Evolutionary conservation across 2,113 vertebrate genomes (phyloP).

Genomic region (Argyrosomus japonicus): DNA sequence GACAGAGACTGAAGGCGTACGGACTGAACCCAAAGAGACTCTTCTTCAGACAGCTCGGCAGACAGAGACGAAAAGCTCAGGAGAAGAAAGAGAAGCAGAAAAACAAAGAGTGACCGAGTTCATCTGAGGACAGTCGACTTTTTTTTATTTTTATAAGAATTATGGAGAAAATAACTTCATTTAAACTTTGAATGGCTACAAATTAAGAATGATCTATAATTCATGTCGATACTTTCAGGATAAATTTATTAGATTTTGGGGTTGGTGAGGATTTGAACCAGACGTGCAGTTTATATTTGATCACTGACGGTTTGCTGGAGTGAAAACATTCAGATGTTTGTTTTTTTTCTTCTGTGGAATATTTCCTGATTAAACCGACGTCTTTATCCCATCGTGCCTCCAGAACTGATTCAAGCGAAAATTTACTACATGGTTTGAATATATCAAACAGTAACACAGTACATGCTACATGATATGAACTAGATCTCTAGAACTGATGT

Average conservation of each 20-base stretch:
- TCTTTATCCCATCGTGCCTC: background rate
- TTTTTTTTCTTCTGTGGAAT: background rate
- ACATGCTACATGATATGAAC: background rate
- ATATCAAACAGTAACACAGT: no score
- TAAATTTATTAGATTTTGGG: background rate
- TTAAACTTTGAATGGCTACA: background rate
- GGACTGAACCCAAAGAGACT: constrained; percentile 91
- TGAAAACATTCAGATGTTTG: background rate
- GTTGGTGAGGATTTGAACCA: background rate
- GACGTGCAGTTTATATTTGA: background rate
- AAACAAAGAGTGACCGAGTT: constrained; percentile 45
- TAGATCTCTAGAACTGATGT: no score
- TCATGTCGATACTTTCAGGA: background rate
- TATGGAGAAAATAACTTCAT: background rate
- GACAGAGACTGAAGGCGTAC: constrained; percentile 88
- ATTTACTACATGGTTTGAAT: no score
- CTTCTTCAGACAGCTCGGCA: constrained; percentile 87
- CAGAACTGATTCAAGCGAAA: background rate
- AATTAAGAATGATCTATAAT: background rate
- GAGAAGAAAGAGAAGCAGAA: constrained; percentile 76
- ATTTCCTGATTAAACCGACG: background rate
- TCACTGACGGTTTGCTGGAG: background rate
- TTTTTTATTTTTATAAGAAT: background rate
- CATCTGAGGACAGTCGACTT: background rate
- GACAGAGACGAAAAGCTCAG: constrained; percentile 74